Base-by-base conservation (phyloP, 2,797 vertebrate species). In the Gymnodraco acuticeps region DNA sequence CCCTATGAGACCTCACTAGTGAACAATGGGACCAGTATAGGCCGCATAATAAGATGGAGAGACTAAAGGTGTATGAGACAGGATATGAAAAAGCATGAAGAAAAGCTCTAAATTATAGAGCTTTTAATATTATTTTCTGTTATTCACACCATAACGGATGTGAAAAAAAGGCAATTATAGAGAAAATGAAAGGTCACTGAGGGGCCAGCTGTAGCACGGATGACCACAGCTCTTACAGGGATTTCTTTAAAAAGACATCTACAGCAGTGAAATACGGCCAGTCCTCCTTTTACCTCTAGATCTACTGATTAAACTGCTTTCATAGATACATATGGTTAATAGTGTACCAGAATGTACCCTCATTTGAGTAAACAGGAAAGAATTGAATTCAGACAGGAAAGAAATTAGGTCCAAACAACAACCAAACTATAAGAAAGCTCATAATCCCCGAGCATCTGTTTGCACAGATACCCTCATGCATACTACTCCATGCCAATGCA, bases 81-180 rank as follows among this genome's bases (percentile, higher is more conserved):
- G 17, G 53, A 73, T 52, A 56, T 17, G 17, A 73, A 74, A 71
- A 75, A 64, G 31, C 70, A 41, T 43, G 13, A 61, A 79, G 66
- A 87, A 38, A 74, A 11, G 27, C 5, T 53, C n/a, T 1, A 48
- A 78, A 73, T 60, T 3, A 64, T 11, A 6, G 1, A 4, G 5
- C 27, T 54, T 70, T 53, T 73, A 62, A 16, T 16, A 64, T 71
- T 65, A 60, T 86, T 87, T 70, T 65, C 50, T 13, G 43, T 70
- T 79, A 77, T 85, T 90, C 65, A 86, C 66, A 81, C 63, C 27
- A 54, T 63, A 68, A 85, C 68, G 83, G 75, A 78, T 1, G 33
- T 8, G 2, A 80, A 62, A 45, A 9, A 78, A 78, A 78, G 68
- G 77, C 64, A 89, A 91, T 91, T 88, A 81, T 10, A 71, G 62